These are phyloP conservation scores for Cremastinae sp. DNA, from an alignment of 2,888 invertebrate species.

Conservation along the genomic window DNA sequence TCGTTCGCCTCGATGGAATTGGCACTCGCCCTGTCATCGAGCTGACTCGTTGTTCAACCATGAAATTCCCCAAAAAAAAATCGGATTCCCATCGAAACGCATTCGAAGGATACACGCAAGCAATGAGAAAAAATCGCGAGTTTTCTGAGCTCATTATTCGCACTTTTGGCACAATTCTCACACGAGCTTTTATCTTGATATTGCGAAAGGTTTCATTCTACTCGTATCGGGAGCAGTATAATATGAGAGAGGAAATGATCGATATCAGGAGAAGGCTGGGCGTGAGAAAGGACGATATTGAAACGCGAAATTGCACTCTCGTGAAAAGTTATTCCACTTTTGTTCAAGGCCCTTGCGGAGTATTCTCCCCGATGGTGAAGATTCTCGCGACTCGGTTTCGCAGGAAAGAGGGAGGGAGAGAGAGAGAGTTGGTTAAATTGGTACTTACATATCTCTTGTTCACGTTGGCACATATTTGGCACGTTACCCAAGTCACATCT, in stretches of 20 bases:
- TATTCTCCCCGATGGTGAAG: slow-evolving; percentile 42
- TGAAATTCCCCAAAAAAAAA: slow-evolving; percentile 30
- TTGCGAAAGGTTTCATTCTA: neutral
- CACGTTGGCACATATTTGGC: slow-evolving; percentile 76
- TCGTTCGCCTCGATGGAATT: slow-evolving; percentile 55
- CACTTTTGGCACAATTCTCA: too few species aligned
- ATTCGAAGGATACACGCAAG: neutral
- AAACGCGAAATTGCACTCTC: slow-evolving; percentile 19
- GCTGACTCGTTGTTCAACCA: slow-evolving; percentile 40
- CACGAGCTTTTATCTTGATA: too few species aligned
- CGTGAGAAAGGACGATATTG: slow-evolving; percentile 20
- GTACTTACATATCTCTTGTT: slow-evolving; percentile 76
- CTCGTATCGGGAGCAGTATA: too few species aligned
- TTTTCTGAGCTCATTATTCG: too few species aligned
- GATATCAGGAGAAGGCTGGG: neutral
- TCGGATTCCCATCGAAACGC: slow-evolving; percentile 27
- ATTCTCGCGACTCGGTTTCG: slow-evolving; percentile 38
- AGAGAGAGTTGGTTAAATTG: slow-evolving; percentile 72
- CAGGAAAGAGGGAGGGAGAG: slow-evolving; percentile 29
- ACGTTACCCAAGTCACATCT: slow-evolving; percentile 71
- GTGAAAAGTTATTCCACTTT: slow-evolving; percentile 61
- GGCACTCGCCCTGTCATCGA: slow-evolving; percentile 52
- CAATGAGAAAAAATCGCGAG: too few species aligned
- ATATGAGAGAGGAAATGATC: slow-evolving; percentile 1
- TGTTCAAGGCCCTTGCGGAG: slow-evolving; percentile 61